Evolutionary conservation across 2,888 invertebrate genomes (phyloP).

Genomic region (Drosophila siamana): DNA sequence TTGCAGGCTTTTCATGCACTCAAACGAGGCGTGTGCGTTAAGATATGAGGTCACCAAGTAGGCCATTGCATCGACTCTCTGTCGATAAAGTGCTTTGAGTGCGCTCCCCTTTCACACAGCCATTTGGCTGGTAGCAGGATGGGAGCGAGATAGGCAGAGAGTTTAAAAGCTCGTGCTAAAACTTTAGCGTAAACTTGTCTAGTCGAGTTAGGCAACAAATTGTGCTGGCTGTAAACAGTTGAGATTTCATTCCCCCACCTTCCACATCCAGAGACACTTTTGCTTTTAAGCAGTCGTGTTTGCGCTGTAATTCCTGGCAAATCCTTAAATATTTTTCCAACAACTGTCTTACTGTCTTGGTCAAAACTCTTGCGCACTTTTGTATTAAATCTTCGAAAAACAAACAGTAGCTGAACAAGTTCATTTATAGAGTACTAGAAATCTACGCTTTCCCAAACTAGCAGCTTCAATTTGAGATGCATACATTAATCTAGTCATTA

Average conservation of each 20-base stretch:
- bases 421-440: too few species aligned
- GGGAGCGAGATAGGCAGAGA: not conserved
- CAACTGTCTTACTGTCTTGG: too few species aligned
- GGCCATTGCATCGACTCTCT: slow-evolving; percentile 4
- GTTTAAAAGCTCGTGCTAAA: too few species aligned
- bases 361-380: too few species aligned
- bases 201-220: not conserved
- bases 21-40: slow-evolving; percentile 30
- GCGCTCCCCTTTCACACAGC: too few species aligned
- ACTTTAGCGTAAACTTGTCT: not conserved
- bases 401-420: too few species aligned
- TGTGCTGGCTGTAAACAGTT: not conserved
- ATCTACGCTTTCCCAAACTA: too few species aligned
- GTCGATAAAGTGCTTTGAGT: slow-evolving; percentile 10
- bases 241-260: not conserved
- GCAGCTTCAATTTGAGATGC: too few species aligned
- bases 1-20: slow-evolving; percentile 47
- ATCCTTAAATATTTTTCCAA: not conserved
- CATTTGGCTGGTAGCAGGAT: too few species aligned
- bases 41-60: slow-evolving; percentile 46
- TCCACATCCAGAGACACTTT: too few species aligned
- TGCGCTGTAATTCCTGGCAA: not conserved
- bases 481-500: too few species aligned
- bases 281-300: not conserved
- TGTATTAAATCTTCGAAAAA: too few species aligned